These are phyloP conservation scores for Physocephala rufipes DNA, from an alignment of 2,888 invertebrate genomes.

Conservation along the genomic window DNA sequence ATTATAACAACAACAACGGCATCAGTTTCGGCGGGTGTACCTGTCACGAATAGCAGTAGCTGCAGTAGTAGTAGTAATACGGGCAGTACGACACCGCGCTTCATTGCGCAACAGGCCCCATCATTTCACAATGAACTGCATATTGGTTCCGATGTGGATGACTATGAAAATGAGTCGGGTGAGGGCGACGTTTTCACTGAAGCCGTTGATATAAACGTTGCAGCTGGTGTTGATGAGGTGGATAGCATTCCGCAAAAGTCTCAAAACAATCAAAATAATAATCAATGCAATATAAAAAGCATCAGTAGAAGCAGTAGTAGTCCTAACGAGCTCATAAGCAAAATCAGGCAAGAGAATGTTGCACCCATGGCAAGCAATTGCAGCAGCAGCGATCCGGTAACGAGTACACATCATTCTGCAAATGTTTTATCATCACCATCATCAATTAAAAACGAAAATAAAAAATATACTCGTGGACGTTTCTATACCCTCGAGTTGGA, in stretches of 20 bases:
- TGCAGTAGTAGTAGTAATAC: conserved; percentile 33
- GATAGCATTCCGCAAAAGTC: conserved; percentile 20
- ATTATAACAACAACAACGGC: conserved; percentile 38
- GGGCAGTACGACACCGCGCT: conserved; percentile 26
- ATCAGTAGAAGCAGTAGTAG: not conserved
- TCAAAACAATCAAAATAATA: conserved; percentile 18
- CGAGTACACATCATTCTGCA: conserved; percentile 42
- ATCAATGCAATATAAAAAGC: conserved; percentile 23
- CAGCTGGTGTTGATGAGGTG: conserved; percentile 34
- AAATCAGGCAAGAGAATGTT: no score
- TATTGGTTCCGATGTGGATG: conserved; percentile 49
- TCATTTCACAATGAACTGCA: conserved; percentile 50
- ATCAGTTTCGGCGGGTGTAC: conserved; percentile 35
- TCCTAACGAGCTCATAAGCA: no score
- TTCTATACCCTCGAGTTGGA: conserved; percentile 66
- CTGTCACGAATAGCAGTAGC: conserved; percentile 39
- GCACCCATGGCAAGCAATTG: no score
- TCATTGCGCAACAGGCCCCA: conserved; percentile 15
- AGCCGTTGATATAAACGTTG: conserved; percentile 23
- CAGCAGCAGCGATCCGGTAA: not conserved
- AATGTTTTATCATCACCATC: conserved; percentile 30
- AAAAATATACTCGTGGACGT: conserved; percentile 59
- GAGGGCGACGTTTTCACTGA: conserved; percentile 43
- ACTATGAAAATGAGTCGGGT: conserved; percentile 41
- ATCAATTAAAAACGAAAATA: conserved; percentile 58